A percentile compares a stretch with the other conserved stretches of the same genome.
Conservation (phyloP, 2,113 vertebrate species). For the Syngnathus scovelli region DNA sequence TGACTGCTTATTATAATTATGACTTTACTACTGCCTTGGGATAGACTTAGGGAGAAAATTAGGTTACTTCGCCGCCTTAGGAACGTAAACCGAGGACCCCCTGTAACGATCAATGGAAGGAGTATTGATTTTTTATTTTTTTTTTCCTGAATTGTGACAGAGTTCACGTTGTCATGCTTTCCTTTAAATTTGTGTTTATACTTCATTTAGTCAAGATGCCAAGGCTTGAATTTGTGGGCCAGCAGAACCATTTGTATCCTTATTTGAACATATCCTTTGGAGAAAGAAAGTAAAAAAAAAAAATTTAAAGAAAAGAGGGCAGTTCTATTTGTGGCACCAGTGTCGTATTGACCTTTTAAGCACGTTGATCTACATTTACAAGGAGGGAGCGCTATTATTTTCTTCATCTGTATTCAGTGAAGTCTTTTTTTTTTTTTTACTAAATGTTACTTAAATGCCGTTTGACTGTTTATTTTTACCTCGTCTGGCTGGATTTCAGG, state of each 20-base stretch:
- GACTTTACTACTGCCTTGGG: not conserved
- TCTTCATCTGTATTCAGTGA: not conserved
- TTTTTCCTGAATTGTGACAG: conserved; percentile 3
- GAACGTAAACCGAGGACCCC: not conserved
- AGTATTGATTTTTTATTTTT: not conserved
- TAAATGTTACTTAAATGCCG: not conserved
- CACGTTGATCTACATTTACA: conserved; percentile 18
- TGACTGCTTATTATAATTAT: too few species aligned
- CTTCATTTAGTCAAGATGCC: conserved; percentile 72
- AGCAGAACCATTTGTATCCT: conserved; percentile 71
- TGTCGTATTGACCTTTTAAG: conserved; percentile 9
- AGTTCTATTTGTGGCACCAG: conserved; percentile 18
- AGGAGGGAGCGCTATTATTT: not conserved
- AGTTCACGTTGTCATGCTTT: conserved; percentile 28
- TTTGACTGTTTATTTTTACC: conserved; percentile 29
- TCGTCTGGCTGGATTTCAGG: conserved; percentile 61
- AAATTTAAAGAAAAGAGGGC: not conserved
- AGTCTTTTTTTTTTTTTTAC: not conserved
- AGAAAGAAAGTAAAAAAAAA: conserved; percentile 1
- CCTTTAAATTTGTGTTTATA: conserved; percentile 48
- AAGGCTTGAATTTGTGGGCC: conserved; percentile 64
- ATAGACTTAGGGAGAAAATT: not conserved
- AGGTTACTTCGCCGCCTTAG: not conserved
- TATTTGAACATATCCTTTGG: conserved; percentile 74
- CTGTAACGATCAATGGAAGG: not conserved